Evolutionary conservation across 2,888 invertebrate genomes (phyloP).

Genomic region (Penaeus monodon): DNA sequence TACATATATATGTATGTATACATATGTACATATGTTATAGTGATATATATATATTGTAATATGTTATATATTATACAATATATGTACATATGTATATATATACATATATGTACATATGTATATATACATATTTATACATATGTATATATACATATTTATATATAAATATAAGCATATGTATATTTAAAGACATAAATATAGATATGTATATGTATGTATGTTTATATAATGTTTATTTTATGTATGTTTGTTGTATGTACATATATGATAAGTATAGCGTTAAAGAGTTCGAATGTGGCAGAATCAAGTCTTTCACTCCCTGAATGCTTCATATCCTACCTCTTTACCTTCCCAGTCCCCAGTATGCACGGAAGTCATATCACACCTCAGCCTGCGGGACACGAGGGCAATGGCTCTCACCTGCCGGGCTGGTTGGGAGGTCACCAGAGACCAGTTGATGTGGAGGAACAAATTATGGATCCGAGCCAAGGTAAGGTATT

Average conservation of each 20-base stretch:
- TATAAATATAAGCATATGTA: no score
- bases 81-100: neutral
- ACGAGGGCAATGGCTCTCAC: conserved; percentile 52
- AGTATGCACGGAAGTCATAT: conserved; percentile 45
- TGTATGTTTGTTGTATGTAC: no score
- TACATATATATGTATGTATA: no score
- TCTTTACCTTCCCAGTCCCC: conserved; percentile 11
- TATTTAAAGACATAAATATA: no score
- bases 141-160: neutral
- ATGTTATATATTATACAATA: neutral
- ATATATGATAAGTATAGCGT: no score
- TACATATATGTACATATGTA: neutral
- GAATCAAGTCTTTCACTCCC: no score
- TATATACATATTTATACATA: neutral
- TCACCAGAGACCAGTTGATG: conserved; percentile 53
- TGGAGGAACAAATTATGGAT: conserved; percentile 58
- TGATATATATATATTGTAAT: neutral
- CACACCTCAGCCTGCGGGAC: conserved; percentile 51
- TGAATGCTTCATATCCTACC: no score
- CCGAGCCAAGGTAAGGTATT: conserved; percentile 41
- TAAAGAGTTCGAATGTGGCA: no score
- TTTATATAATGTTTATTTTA: no score
- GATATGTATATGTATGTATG: no score
- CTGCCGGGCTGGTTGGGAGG: conserved; percentile 40
- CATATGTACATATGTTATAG: no score